Percentiles rank a stretch among this genome's conserved stretches.
These are phyloP conservation scores for Enteromius treurensis DNA, from an alignment of 2,797 vertebrate genomes.

Conservation along the genomic window DNA sequence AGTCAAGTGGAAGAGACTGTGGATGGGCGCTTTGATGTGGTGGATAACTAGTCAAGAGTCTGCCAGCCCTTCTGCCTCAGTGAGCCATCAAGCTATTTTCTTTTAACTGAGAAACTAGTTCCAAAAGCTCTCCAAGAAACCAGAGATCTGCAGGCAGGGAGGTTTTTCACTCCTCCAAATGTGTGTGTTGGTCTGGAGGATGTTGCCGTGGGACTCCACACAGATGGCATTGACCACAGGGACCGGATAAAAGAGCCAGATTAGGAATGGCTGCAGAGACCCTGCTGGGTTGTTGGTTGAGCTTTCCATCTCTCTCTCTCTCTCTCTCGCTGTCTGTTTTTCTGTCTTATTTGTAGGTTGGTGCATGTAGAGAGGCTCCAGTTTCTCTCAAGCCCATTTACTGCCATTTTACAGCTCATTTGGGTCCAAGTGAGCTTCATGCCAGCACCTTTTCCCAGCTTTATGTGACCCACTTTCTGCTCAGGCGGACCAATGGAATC, in stretches of 20 bases:
- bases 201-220: constrained; percentile 50
- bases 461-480: constrained; percentile 78
- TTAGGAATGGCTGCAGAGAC: constrained; percentile 60
- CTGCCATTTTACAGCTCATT: constrained; percentile 83
- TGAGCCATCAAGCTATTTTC: constrained; percentile 22
- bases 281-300: constrained; percentile 54
- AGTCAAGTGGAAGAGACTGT: constrained; percentile 23
- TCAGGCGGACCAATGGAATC: constrained; percentile 42
- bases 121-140: constrained; percentile 22
- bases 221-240: constrained; percentile 61
- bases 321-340: constrained; percentile 35
- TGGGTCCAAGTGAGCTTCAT: constrained; percentile 68
- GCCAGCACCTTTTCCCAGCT: constrained; percentile 71
- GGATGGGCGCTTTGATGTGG: constrained; percentile 29
- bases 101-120: constrained; percentile 29
- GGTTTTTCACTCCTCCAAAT: constrained; percentile 21
- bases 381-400: constrained; percentile 78
- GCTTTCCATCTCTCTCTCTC: constrained; percentile 42
- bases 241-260: constrained; percentile 63
- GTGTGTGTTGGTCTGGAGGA: constrained; percentile 43
- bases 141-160: constrained; percentile 13
- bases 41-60: constrained; percentile 19
- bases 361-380: constrained; percentile 54
- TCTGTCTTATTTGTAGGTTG: constrained; percentile 16
- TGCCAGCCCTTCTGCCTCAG: constrained; percentile 31